A percentile compares a stretch with the other conserved stretches of the same genome.
Evolutionary conservation across 2,797 vertebrate genomes (phyloP).

Genomic region (Euphonia xanthogaster): DNA sequence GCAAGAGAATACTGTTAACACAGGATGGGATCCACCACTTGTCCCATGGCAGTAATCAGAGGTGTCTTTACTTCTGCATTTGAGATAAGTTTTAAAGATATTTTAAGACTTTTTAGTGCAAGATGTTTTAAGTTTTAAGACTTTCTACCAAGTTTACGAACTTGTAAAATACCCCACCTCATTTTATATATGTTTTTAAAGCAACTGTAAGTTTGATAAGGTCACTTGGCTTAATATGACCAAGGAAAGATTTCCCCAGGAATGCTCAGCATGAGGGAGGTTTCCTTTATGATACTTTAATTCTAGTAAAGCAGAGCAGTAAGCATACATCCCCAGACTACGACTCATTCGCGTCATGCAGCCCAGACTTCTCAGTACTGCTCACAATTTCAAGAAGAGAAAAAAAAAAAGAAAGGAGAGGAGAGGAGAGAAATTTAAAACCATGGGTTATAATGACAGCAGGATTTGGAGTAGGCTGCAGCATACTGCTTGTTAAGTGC

Average conservation of each 20-base stretch:
- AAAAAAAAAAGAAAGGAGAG: not conserved
- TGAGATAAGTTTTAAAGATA: not conserved
- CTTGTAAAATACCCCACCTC: not conserved
- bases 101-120: not conserved
- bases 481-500: not conserved
- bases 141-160: not conserved
- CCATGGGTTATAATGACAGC: not conserved
- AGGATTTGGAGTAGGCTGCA: not conserved
- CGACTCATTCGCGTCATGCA: not conserved
- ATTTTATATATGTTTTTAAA: not conserved
- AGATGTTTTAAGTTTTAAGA: not conserved
- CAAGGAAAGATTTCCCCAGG: not conserved
- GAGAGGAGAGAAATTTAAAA: not conserved
- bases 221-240: not conserved
- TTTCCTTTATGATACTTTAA: not conserved
- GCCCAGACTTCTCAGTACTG: not conserved
- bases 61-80: not conserved
- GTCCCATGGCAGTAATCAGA: not conserved
- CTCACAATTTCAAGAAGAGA: not conserved
- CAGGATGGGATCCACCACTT: not conserved
- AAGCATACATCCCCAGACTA: not conserved
- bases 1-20: not conserved
- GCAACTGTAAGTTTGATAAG: not conserved
- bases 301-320: not conserved
- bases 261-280: not conserved